Percentiles rank a stretch among this genome's conserved stretches.
These are phyloP conservation scores for Hoplodrina ambigua DNA, from an alignment of 2,888 invertebrate species.

Conservation along the genomic window DNA sequence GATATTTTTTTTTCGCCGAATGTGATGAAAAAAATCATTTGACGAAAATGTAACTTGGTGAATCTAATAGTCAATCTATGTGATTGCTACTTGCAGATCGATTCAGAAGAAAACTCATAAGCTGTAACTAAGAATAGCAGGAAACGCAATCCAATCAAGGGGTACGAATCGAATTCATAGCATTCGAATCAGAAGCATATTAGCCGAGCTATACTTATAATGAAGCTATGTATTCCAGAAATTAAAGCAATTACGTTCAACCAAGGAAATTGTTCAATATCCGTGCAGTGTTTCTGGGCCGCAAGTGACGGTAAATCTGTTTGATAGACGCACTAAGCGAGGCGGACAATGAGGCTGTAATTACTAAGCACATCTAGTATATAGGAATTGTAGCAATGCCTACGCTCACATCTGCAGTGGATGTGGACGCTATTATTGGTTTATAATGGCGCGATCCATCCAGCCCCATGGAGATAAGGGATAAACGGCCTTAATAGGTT, in stretches of 20 bases:
- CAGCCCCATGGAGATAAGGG: slow-evolving; percentile 54
- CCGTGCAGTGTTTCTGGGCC: slow-evolving; percentile 65
- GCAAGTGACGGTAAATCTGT: slow-evolving; percentile 63
- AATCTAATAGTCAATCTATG: slow-evolving; percentile 27
- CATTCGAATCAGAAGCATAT: slow-evolving; percentile 41
- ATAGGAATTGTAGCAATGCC: slow-evolving; percentile 29
- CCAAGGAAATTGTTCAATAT: slow-evolving; percentile 81
- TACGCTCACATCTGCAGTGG: slow-evolving; percentile 57
- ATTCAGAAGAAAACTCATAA: slow-evolving; percentile 27
- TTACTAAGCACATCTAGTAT: slow-evolving; percentile 46
- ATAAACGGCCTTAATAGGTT: slow-evolving; percentile 63
- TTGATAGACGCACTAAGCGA: slow-evolving; percentile 61
- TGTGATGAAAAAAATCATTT: slow-evolving; percentile 14
- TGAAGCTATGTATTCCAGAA: slow-evolving; percentile 57
- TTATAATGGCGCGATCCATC: slow-evolving; percentile 65
- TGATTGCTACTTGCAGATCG: slow-evolving; percentile 15
- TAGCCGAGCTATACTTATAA: slow-evolving; percentile 33
- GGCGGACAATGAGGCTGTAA: slow-evolving; percentile 62
- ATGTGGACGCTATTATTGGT: slow-evolving; percentile 64
- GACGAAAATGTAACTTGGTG: slow-evolving; percentile 20
- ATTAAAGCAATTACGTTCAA: slow-evolving; percentile 74
- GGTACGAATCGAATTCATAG: slow-evolving; percentile 35
- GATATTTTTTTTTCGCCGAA: slow-evolving; percentile 17
- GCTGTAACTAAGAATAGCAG: slow-evolving; percentile 28
- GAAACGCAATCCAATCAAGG: slow-evolving; percentile 55